Conservation (phyloP, 2,888 invertebrate genomes). For the Caenorhabditis sp. region DNA sequence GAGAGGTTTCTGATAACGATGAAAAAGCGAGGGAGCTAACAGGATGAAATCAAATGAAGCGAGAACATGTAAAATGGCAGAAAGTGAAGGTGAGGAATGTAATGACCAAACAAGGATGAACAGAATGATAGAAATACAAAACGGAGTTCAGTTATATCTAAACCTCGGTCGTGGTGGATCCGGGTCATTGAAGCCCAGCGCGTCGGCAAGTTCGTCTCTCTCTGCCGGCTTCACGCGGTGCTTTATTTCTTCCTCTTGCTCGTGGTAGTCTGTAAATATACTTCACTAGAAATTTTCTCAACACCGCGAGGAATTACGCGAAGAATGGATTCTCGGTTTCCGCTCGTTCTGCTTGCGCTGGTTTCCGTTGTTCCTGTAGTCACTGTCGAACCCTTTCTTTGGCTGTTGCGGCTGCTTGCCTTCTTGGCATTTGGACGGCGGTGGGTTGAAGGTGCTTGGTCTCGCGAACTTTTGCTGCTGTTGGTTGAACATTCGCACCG, state of each 20-base stretch:
- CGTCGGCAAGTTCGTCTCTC: slow-evolving; percentile 30
- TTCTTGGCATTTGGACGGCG: slow-evolving; percentile 27
- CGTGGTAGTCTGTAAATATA: slow-evolving; percentile 35
- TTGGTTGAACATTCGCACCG: slow-evolving; percentile 16
- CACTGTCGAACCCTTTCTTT: slow-evolving; percentile 31
- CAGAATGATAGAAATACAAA: background rate
- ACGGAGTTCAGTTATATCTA: background rate
- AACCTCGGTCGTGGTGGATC: slow-evolving; percentile 4
- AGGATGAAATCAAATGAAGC: slow-evolving; percentile 6
- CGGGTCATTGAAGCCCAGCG: slow-evolving; percentile 1
- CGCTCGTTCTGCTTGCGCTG: slow-evolving; percentile 4
- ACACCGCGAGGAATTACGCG: background rate
- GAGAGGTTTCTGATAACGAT: background rate
- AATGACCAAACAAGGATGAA: background rate
- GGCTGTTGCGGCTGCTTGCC: slow-evolving; percentile 25
- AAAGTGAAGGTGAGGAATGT: background rate
- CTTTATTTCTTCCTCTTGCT: slow-evolving; percentile 41
- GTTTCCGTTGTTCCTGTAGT: background rate
- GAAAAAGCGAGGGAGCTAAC: background rate
- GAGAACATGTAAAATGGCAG: background rate
- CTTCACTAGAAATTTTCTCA: no score
- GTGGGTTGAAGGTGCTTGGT: slow-evolving; percentile 21
- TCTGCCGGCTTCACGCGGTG: slow-evolving; percentile 16
- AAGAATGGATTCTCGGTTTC: slow-evolving; percentile 19
- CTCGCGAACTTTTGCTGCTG: slow-evolving; percentile 15